Evolutionary conservation across 2,113 vertebrate species (phyloP).

Genomic region (Lophura nycthemera): DNA sequence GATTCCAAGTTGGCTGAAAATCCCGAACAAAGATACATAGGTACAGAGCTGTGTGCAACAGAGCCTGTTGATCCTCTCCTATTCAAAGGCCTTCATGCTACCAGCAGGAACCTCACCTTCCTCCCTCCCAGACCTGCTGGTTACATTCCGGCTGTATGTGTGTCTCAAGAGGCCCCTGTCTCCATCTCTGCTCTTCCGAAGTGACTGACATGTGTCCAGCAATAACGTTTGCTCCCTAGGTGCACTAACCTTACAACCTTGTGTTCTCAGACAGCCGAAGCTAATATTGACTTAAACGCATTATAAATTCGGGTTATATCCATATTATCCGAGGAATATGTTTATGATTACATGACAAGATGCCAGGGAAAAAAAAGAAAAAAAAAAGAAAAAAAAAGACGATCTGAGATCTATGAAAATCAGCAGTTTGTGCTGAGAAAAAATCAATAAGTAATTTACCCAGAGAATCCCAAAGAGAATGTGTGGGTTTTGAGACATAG

Average conservation of each 20-base stretch:
- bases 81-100: fast-evolving
- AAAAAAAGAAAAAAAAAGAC: neutral
- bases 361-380: neutral
- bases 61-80: neutral
- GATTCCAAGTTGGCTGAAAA: neutral
- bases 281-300: neutral
- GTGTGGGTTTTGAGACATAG: constrained; percentile 31
- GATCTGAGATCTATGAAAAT: constrained; percentile 10
- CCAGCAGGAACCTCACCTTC: neutral
- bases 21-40: neutral
- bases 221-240: neutral
- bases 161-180: neutral
- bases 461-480: constrained; percentile 58
- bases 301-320: constrained; percentile 11
- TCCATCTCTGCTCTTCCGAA: neutral
- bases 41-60: neutral
- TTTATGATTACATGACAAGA: constrained; percentile 36
- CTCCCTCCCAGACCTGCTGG: neutral
- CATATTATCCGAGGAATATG: constrained; percentile 31
- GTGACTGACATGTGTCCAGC: neutral
- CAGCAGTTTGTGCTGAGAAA: constrained; percentile 19
- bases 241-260: neutral
- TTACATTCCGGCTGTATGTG: no score
- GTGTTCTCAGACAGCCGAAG: neutral
- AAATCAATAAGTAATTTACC: constrained; percentile 68